Evolutionary conservation across 2,797 vertebrate species (phyloP).

Genomic region (Acomys russatus): DNA sequence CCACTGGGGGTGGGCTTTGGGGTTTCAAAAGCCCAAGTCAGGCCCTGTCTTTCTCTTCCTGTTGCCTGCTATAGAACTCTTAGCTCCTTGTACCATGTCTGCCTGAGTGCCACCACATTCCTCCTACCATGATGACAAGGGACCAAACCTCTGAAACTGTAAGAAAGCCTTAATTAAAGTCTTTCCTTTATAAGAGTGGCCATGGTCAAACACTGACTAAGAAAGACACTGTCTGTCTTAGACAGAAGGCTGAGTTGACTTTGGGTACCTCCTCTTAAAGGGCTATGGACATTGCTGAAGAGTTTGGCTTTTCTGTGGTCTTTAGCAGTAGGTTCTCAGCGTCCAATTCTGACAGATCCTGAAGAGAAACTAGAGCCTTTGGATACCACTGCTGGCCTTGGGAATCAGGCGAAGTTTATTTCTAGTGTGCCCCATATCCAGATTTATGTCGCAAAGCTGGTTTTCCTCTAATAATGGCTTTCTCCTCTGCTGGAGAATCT

Average conservation of each 20-base stretch:
- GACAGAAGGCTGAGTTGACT: background rate
- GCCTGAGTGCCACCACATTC: background rate
- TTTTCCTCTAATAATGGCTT: slow-evolving; percentile 6
- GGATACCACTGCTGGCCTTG: slow-evolving; percentile 6
- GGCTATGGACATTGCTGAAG: background rate
- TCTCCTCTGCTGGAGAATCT: slow-evolving; percentile 19
- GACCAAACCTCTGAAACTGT: background rate
- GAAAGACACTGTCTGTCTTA: background rate
- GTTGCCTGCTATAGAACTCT: background rate
- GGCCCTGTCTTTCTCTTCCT: background rate
- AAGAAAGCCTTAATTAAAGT: background rate
- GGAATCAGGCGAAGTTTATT: background rate
- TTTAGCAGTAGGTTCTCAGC: background rate
- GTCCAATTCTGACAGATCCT: background rate
- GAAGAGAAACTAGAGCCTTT: background rate
- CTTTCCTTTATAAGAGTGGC: background rate
- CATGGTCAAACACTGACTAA: background rate
- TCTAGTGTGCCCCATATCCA: background rate
- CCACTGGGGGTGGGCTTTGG: background rate
- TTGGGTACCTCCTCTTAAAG: background rate
- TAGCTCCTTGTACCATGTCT: background rate
- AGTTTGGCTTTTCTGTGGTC: background rate
- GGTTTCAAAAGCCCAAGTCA: background rate
- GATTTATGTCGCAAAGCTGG: background rate
- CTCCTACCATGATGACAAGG: background rate